Conservation (phyloP, 2,888 invertebrate species). For the Nematopogon swammerdamellus region DNA sequence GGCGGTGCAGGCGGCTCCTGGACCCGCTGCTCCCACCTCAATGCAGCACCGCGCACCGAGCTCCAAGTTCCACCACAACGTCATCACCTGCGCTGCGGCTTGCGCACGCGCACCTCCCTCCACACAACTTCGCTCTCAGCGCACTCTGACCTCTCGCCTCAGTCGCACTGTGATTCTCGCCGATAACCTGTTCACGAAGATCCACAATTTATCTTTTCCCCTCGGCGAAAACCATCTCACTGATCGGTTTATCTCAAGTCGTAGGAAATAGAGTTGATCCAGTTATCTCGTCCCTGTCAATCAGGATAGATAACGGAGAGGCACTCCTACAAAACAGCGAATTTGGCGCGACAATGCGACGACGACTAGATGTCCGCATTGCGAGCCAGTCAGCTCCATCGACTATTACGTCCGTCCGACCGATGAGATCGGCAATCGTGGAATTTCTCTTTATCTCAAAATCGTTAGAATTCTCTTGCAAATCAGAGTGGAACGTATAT, state of each 20-base stretch:
- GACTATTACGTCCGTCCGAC: too few species aligned
- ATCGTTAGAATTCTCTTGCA: background rate
- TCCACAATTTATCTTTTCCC: too few species aligned
- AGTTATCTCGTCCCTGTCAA: background rate
- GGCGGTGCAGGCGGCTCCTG: conserved; percentile 24
- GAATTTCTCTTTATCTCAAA: background rate
- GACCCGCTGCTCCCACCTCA: too few species aligned
- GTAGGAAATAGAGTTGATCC: background rate
- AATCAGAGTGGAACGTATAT: background rate
- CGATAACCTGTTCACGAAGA: too few species aligned
- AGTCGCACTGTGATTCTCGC: too few species aligned
- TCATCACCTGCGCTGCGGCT: background rate
- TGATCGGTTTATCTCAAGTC: background rate
- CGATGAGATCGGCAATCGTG: background rate
- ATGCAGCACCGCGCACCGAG: background rate
- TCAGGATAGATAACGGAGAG: background rate
- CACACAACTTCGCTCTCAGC: background rate
- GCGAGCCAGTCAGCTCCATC: background rate
- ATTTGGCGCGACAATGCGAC: background rate
- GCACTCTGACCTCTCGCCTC: background rate
- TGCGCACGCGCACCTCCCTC: background rate
- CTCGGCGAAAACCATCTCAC: background rate
- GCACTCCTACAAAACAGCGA: background rate
- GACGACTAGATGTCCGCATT: background rate
- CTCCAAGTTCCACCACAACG: background rate